Evolutionary conservation across 2,888 invertebrate genomes (phyloP).

Genomic region (Tetropium fuscum): DNA sequence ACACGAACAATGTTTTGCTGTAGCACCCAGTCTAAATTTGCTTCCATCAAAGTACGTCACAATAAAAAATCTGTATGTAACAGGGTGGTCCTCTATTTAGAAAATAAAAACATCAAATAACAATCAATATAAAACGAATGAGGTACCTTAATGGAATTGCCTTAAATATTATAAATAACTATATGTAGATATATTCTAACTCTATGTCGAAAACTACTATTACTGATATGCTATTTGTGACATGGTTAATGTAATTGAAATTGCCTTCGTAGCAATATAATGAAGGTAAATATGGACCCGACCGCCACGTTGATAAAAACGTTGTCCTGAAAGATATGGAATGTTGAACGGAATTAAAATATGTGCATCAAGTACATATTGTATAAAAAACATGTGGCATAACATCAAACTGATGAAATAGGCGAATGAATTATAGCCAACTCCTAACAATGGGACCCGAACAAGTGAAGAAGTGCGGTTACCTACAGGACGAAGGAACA

Average conservation of each 20-base stretch:
- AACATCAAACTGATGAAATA: conserved; percentile 26
- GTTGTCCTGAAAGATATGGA: neutral
- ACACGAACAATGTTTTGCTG: conserved; percentile 62
- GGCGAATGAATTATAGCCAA: conserved; percentile 34
- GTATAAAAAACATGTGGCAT: conserved; percentile 13
- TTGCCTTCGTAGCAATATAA: conserved; percentile 24
- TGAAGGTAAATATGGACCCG: conserved; percentile 28
- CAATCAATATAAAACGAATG: conserved; percentile 31
- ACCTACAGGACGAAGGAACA: conserved; percentile 42
- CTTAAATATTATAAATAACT: conserved; percentile 36
- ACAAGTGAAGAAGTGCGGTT: conserved; percentile 46
- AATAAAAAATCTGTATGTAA: conserved; percentile 40
- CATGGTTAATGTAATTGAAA: conserved; percentile 51
- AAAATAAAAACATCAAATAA: conserved; percentile 24
- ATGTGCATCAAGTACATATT: conserved; percentile 2
- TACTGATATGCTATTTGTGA: conserved; percentile 63
- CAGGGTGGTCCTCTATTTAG: conserved; percentile 52
- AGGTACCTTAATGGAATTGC: conserved; percentile 21
- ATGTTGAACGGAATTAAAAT: neutral
- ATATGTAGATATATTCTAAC: conserved; percentile 40
- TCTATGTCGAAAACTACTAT: conserved; percentile 48
- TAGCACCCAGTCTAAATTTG: conserved; percentile 63
- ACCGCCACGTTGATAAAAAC: conserved; percentile 11
- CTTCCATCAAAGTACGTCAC: conserved; percentile 43
- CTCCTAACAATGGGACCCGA: conserved; percentile 45